Evolutionary conservation across 2,888 invertebrate genomes (phyloP), one percentile per base, ranked within the genome.

Genomic region (Pachliopta kotzebuea): DNA sequence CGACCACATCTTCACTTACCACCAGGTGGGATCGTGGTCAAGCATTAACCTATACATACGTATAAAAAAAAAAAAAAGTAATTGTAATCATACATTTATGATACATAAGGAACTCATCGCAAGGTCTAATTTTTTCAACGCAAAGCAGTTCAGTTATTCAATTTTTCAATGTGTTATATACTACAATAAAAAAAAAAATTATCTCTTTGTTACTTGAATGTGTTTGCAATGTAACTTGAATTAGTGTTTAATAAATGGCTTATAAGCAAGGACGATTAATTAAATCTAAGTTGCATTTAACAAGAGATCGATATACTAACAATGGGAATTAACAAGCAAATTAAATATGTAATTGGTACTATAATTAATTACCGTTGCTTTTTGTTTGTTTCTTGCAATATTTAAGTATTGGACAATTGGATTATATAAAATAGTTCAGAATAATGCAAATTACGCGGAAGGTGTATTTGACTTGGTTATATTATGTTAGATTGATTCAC

Each of bases 391-490:
- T 53, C 58, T 20, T 14, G 45, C 45, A 58, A 61, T 42, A 58
- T 61, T 57, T 55, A 21, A 57, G 21, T 9, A 14, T 42, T 49
- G 11, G 23, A 62, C 58, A 58, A 56, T 24, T 59, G 49, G 26
- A 55, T 49, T 62, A 66, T 66, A 62, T 55, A 56, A 59, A 66
- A 59, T 50, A 66, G 59, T 62, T 58, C 56, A 23, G 54, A 58
- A 65, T 65, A 60, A 65, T 61, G 54, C 59, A 54, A 55, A 63
- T 62, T 58, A 66, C 31, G 42, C 58, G 65, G 62, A 59, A 66
- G 65, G 37, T 23, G 53, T 58, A 52, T 63, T n/a, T 62, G 24
- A 58, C 50, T 57, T 52, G 9, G 37, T 23, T 60, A 53, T 45
- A 37, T 63, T 49, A 21, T 50, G 50, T 24, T 42, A 24, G 6